A percentile compares a stretch with the other conserved stretches of the same genome.
Conservation (phyloP, 2,888 invertebrate genomes). For the Tipula lateralis region DNA sequence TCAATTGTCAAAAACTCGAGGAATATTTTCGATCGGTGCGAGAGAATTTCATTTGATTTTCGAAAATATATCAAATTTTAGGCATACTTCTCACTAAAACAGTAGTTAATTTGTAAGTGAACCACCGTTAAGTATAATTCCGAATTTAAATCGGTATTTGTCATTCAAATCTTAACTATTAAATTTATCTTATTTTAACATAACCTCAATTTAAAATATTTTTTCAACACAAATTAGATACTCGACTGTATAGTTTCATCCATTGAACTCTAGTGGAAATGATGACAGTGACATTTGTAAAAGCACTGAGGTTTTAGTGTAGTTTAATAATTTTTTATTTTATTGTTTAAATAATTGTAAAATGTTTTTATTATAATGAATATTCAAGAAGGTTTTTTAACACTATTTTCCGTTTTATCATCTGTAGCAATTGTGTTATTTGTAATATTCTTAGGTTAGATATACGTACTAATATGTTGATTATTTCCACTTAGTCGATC, state of each 20-base stretch:
- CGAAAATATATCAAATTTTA: not conserved
- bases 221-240: not conserved
- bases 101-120: not conserved
- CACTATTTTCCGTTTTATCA: constrained; percentile 54
- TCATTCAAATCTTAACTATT: not conserved
- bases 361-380: constrained; percentile 36
- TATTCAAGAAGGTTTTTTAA: constrained; percentile 50
- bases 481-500: not conserved
- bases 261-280: not conserved
- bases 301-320: not conserved
- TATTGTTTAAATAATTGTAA: not conserved
- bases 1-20: constrained; percentile 27
- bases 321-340: not conserved
- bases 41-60: not conserved
- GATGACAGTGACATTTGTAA: not conserved
- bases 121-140: not conserved
- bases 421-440: constrained; percentile 55
- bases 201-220: not conserved
- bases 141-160: not conserved
- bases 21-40: not conserved
- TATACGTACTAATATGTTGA: constrained; percentile 2
- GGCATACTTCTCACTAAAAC: not conserved
- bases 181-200: not conserved
- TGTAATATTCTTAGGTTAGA: constrained; percentile 57
- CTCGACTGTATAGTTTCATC: not conserved